Percentiles rank a stretch among this genome's conserved stretches.
phyloP scores from a whole-genome alignment of 1,140 invertebrate species.

The Galleria mellonella region DNA sequence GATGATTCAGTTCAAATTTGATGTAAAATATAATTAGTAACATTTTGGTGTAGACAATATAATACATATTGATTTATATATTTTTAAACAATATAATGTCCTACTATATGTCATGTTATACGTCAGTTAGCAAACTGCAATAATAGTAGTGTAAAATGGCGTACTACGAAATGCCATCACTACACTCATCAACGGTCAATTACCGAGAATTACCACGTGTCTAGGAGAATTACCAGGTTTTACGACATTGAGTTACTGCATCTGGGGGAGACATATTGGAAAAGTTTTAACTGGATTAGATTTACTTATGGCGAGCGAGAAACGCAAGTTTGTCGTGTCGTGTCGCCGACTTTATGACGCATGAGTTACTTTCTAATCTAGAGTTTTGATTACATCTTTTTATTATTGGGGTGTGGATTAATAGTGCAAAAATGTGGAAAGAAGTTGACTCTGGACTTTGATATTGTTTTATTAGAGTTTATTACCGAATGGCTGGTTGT shows the following conservation, averaged over 20 bases:
- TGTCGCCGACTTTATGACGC: conserved; percentile 18
- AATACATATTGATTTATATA: no score
- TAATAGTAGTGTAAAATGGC: conserved; percentile 2
- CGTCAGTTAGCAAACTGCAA: background rate
- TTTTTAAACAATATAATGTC: background rate
- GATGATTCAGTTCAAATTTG: no score
- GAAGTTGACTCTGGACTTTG: no score
- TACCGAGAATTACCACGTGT: conserved; percentile 21
- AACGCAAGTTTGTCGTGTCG: conserved; percentile 6
- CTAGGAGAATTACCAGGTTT: conserved; percentile 26
- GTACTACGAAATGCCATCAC: background rate
- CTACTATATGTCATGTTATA: no score
- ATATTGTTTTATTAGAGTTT: no score
- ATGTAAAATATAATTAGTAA: no score
- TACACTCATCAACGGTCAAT: conserved; percentile 11
- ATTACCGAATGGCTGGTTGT: no score
- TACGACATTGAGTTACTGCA: conserved; percentile 32
- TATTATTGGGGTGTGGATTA: background rate
- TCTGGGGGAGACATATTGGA: conserved; percentile 57
- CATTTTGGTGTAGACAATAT: no score
- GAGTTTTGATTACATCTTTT: conserved; percentile 21
- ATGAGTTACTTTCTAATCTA: conserved; percentile 19
- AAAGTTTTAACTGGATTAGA: conserved; percentile 69
- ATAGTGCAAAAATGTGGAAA: background rate
- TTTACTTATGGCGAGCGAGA: conserved; percentile 37